phyloP scores from a whole-genome alignment of 2,797 vertebrate species.

The Enteromius radiatus region DNA sequence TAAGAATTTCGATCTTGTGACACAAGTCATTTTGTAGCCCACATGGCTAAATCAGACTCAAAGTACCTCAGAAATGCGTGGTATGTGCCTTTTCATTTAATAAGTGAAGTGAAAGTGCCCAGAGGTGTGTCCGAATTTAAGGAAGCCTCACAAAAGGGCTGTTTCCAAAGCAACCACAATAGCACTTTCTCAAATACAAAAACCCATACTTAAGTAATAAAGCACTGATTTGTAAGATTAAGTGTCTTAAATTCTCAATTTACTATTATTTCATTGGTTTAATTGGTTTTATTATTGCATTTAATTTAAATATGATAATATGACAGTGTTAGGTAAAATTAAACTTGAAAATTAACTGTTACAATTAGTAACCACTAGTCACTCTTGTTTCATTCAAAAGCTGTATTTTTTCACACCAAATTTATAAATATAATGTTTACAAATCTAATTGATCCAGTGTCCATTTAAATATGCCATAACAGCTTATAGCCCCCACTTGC shows the following conservation, averaged over 20 bases:
- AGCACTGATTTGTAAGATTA: not conserved
- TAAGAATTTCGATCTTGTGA: conserved; percentile 44
- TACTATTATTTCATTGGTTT: not conserved
- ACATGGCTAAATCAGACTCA: conserved; percentile 11
- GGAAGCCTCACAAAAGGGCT: not conserved
- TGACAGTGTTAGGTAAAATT: not conserved
- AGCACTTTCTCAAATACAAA: not conserved
- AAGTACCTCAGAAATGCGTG: conserved; percentile 30
- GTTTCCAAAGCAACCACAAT: not conserved
- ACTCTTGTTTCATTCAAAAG: not conserved
- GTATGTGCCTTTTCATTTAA: not conserved
- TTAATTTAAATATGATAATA: not conserved
- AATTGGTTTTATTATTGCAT: too few relatives aligned
- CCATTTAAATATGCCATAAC: not conserved
- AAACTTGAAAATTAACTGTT: not conserved
- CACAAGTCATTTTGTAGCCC: not conserved
- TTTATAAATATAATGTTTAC: not conserved
- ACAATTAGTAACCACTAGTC: not conserved
- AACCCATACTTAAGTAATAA: not conserved
- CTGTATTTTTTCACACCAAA: not conserved
- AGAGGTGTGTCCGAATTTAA: not conserved
- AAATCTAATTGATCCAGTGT: not conserved
- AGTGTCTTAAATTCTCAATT: not conserved
- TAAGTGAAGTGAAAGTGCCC: conserved; percentile 52
- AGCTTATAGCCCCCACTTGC: not conserved